phyloP scores from a whole-genome alignment of 2,113 vertebrate genomes.

The Solea solea region DNA sequence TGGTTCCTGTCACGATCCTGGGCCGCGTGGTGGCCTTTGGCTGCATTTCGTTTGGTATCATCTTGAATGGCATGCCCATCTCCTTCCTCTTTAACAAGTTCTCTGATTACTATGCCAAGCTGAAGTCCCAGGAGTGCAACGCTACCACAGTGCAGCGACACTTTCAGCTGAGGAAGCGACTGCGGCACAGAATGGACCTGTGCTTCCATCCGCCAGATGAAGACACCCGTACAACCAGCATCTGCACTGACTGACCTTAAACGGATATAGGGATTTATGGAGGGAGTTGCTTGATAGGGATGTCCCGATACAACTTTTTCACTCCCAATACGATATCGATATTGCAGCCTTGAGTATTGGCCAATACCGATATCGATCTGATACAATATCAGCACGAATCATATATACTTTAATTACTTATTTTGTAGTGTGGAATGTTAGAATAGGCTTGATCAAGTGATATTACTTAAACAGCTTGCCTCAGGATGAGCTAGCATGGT shows the following conservation, averaged over 20 bases:
- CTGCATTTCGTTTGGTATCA: slow-evolving; percentile 90
- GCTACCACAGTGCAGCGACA: slow-evolving; percentile 63
- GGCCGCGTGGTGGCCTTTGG: slow-evolving; percentile 85
- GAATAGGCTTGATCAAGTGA: no score
- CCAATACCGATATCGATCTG: no score
- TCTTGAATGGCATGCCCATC: slow-evolving; percentile 89
- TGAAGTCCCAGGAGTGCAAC: slow-evolving; percentile 84
- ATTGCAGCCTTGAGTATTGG: no score
- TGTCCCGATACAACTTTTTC: no score
- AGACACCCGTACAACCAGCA: not conserved
- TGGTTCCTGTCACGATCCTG: slow-evolving; percentile 81
- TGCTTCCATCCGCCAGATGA: slow-evolving; percentile 46
- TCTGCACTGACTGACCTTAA: not conserved
- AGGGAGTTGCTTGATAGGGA: not conserved
- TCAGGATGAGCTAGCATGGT: no score
- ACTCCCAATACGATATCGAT: no score
- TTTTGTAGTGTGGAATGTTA: no score
- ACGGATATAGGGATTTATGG: no score
- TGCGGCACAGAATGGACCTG: slow-evolving; percentile 57
- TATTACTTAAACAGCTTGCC: no score
- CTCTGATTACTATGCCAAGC: slow-evolving; percentile 82
- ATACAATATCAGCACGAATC: no score
- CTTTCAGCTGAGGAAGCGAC: slow-evolving; percentile 73
- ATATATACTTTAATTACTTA: no score
- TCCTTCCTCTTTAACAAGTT: slow-evolving; percentile 78